Base-by-base conservation (phyloP, 2,888 invertebrate genomes). In the Zaprionus obscuricornis region DNA sequence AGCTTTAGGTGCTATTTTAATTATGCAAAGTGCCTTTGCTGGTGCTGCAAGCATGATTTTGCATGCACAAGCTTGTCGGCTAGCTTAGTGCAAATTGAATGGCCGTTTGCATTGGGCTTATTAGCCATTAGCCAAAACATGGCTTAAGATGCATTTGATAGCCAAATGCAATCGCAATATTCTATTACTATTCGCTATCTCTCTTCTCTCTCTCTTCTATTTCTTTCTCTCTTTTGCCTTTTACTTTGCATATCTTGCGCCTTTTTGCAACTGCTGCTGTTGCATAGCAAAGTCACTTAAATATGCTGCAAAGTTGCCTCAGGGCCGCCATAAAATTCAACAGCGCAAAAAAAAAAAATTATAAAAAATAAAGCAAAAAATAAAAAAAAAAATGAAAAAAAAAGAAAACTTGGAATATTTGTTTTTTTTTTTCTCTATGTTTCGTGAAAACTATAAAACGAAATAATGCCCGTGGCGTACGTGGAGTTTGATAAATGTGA, bases 1-100 rank as follows among this genome's bases (percentile, higher is more conserved):
- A 11, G 31, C 40, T 56, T 16, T 51, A 34, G 63, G 22, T 49
- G 52, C 11, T 18, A 16, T 71, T 74, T 71, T 65, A 71, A 76
- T 78, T 62, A 77, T 45, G 56, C 55, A 56, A 57, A 76, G 65
- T 65, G 73, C 59, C 40, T 14, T 4, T 7, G 22, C 10, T 20
- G 54, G 42, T 47, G 33, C 34, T n/a, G n/a, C n/a, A n/a, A 52
- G 49, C 39, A 51, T 45, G 33, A 51, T 33, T 22, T n/a, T 6
- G 14, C 18, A 8, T 10, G 43, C 40, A 39, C 29, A n/a, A 51
- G 39, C 33, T 27, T 11, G 49, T 51, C 39, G 37, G 20, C 5
- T 17, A 27, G 45, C 52, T 60, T 39, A 46, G 26, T 37, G 39
- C 42, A 66, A 72, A 71, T 66, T 54, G 60, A 71, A 59, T 20